Conservation (phyloP, 2,888 invertebrate genomes). For the Synergus laeviventris region DNA sequence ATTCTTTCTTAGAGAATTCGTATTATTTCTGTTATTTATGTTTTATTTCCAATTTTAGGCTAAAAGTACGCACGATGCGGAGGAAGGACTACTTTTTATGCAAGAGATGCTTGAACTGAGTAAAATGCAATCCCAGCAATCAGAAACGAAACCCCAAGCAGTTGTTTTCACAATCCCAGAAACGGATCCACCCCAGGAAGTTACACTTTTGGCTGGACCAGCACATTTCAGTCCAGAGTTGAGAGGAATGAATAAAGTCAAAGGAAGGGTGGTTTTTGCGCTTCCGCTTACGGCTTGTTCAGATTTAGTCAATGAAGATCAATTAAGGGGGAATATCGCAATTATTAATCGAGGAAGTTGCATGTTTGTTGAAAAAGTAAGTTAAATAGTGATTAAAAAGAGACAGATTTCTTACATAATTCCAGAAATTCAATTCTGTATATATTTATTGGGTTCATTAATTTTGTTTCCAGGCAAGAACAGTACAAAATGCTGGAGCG, state of each 20-base stretch:
- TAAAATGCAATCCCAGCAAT: conserved; percentile 81
- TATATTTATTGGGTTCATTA: not conserved
- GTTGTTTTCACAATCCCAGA: conserved; percentile 76
- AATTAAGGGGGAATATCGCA: conserved; percentile 85
- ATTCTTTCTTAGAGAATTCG: conserved; percentile 11
- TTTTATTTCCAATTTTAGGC: conserved; percentile 80
- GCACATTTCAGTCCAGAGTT: conserved; percentile 93
- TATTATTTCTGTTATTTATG: not conserved
- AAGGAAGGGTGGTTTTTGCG: conserved; percentile 82
- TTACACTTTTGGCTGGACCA: conserved; percentile 86
- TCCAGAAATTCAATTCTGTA: not conserved
- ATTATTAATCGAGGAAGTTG: conserved; percentile 95
- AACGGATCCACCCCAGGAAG: conserved; percentile 72
- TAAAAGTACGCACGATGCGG: conserved; percentile 89
- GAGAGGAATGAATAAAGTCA: conserved; percentile 80
- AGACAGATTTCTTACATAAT: no score
- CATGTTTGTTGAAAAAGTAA: conserved; percentile 94
- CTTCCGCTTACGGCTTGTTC: conserved; percentile 84
- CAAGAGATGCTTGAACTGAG: conserved; percentile 96
- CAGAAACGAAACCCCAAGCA: conserved; percentile 79
- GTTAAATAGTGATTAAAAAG: not conserved
- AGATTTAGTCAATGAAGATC: conserved; percentile 79
- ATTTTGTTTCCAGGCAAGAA: conserved; percentile 80
- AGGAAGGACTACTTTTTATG: conserved; percentile 96
- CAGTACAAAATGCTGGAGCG: conserved; percentile 89